Evolutionary conservation across 2,797 vertebrate genomes (phyloP).

Genomic region (Clarias pachynema): DNA sequence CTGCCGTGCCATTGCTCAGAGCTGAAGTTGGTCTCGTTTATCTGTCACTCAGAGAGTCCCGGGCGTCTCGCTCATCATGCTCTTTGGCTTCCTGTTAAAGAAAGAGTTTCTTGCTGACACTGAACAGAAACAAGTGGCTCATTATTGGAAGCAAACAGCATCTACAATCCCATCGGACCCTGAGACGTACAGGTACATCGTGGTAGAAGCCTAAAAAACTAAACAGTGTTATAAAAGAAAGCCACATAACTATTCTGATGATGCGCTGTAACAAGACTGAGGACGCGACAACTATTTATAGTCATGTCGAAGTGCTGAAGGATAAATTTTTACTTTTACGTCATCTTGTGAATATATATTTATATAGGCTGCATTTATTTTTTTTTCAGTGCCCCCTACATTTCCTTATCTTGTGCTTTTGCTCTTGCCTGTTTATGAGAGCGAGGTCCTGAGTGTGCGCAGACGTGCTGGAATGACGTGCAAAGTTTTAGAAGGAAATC

Average conservation of each 20-base stretch:
- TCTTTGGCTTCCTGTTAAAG: background rate
- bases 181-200: background rate
- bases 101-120: constrained; percentile 37
- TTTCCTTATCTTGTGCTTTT: background rate
- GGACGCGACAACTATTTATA: background rate
- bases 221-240: no score
- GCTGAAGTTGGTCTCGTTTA: background rate
- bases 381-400: background rate
- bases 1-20: background rate
- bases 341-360: background rate
- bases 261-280: background rate
- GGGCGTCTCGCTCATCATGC: background rate
- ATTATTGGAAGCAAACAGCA: background rate
- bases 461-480: background rate
- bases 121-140: constrained; percentile 25
- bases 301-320: background rate
- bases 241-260: background rate
- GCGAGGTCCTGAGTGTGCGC: constrained; percentile 6
- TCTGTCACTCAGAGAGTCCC: background rate
- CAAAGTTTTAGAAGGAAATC: constrained; percentile 20
- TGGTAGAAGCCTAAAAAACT: background rate
- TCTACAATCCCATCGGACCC: background rate
- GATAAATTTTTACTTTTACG: no score
- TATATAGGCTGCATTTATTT: background rate
- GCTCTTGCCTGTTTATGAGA: background rate